Base-by-base conservation (phyloP, 2,888 invertebrate genomes). In the Opisthograptis luteolata region DNA sequence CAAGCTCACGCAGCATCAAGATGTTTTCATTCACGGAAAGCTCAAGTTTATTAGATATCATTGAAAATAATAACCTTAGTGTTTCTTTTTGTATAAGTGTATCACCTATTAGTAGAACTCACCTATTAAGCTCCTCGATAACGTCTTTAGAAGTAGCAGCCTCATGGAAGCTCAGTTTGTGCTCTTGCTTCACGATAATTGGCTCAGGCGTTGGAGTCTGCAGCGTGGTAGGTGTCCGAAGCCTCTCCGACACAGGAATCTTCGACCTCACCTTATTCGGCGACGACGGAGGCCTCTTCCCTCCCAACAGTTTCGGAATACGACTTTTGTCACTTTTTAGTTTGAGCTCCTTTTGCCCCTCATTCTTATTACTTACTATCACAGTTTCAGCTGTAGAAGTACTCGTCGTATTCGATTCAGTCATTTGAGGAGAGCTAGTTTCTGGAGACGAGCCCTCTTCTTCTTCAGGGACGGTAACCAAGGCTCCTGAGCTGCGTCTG, bases 81-180 rank as follows among this genome's bases (percentile, higher is more conserved):
- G n/a, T n/a, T n/a, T n/a, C n/a, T n/a, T n/a, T n/a, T n/a, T n/a
- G n/a, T n/a, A n/a, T n/a, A n/a, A n/a, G n/a, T n/a, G n/a, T n/a
- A n/a, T n/a, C n/a, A n/a, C n/a, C n/a, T n/a, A n/a, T n/a, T n/a
- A n/a, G n/a, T 28, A 36, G 22, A 37, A 43, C 66, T 70, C 50
- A 88, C 91, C 91, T 91, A 74, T 95, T 95, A 10, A 95, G 85
- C 70, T 95, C 95, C 66, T 95, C 95, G 62, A 95, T 95, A 42
- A 95, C 94, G 73, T 95, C 95, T 72, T 95, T 95, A 30, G 94
- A 94, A 24, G 95, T 94, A 8, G 95, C 94, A 54, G 94, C 92
- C 70, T 95, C 94, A 66, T 94, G 94, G 71, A 95, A 95, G 81
- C 94, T 94, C 49, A 94, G 79, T 5, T 92, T 93, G 64, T 94